Evolutionary conservation across 2,888 invertebrate species (phyloP).

Genomic region (Atrina japonica): DNA sequence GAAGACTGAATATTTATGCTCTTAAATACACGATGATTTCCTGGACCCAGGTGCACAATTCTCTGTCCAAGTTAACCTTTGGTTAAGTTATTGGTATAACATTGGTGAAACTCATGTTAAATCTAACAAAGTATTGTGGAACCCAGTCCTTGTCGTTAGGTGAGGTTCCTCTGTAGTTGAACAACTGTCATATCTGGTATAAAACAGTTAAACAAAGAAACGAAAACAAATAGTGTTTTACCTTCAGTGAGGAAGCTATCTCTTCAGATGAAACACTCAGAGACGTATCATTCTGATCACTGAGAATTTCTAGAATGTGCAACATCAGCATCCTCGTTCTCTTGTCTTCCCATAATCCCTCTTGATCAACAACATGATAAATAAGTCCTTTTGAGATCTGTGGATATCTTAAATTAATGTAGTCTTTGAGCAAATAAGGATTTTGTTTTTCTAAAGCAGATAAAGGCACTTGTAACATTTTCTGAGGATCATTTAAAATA

Average conservation of each 20-base stretch:
- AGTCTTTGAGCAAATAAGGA: not conserved
- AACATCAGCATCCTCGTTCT: constrained; percentile 43
- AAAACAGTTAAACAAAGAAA: too few relatives aligned
- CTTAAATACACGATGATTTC: too few relatives aligned
- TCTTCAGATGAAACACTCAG: constrained; percentile 49
- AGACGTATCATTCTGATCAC: constrained; percentile 23
- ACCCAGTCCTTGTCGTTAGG: too few relatives aligned
- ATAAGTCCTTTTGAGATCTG: constrained; percentile 41
- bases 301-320: constrained; percentile 18
- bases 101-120: too few relatives aligned
- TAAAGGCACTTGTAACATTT: not conserved
- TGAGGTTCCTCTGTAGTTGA: too few relatives aligned
- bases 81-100: too few relatives aligned
- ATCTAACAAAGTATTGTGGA: too few relatives aligned
- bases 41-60: too few relatives aligned
- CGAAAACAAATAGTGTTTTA: too few relatives aligned
- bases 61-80: too few relatives aligned
- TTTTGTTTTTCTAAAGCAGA: not conserved
- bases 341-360: constrained; percentile 48
- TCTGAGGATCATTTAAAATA: not conserved
- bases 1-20: too few relatives aligned
- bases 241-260: constrained; percentile 65
- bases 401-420: constrained; percentile 15
- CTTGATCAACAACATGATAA: constrained; percentile 48
- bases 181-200: too few relatives aligned